Evolutionary conservation across 1,140 invertebrate genomes (phyloP), one percentile per base, ranked within the genome.

Genomic region (Neomicropteryx cornuta): DNA sequence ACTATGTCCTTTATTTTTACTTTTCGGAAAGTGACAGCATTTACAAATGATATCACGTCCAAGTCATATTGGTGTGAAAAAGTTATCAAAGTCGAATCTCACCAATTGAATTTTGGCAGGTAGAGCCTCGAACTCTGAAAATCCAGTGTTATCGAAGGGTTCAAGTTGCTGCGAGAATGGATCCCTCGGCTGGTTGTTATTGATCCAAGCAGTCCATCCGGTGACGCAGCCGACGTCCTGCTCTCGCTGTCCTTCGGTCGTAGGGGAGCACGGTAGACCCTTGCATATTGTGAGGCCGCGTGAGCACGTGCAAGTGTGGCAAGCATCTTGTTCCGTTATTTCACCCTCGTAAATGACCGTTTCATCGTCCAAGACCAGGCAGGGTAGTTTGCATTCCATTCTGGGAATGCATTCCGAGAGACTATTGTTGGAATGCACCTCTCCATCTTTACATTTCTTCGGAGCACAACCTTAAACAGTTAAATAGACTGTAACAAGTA

Each of bases 121-220:
- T n/a, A n/a, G n/a, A n/a, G n/a, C n/a, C n/a, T n/a, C n/a, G n/a
- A n/a, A n/a, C n/a, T n/a, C n/a, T n/a, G n/a, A n/a, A n/a, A n/a
- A n/a, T n/a, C n/a, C n/a, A n/a, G n/a, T n/a, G n/a, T n/a, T n/a
- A n/a, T n/a, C n/a, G n/a, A n/a, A n/a, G 1, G 70, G 68, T 52
- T 87, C 83, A n/a, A 66, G 53, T 28, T 85, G 81, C 0, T 58
- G 45, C 3, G 65, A 61, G 18, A 55, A 56, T 22, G 64, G 53
- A 3, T 49, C n/a, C n/a, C n/a, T n/a, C n/a, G 70, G 65, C 8
- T 49, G 46, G 44, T 79, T 68, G 36, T 71, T 69, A 60, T 79
- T 87, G 31, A 85, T 67, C 85, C 85, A 89, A 6, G 63, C 52
- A 0, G 77, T 77, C 85, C 84, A 89, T 0, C 84, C 85, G 3